Percentiles rank a stretch among this genome's conserved stretches.
These are phyloP conservation scores for Chaetogeoica ovagalla DNA, from an alignment of 2,888 invertebrate species.

Conservation along the genomic window DNA sequence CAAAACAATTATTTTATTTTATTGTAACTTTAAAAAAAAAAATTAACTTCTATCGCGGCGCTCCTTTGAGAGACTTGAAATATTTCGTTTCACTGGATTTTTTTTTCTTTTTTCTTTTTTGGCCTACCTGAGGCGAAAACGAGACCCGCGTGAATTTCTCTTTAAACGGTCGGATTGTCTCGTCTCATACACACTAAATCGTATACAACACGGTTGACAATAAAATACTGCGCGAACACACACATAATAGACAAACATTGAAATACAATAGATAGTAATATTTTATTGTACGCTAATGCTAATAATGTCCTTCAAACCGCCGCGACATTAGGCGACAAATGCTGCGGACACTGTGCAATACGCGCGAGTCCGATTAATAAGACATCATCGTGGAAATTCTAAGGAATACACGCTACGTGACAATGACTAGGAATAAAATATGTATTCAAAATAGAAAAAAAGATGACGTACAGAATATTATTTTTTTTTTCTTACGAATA, in stretches of 20 bases:
- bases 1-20: no score
- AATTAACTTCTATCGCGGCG: no score
- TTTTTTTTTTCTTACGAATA: neutral
- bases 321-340: neutral
- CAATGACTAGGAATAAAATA: neutral
- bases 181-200: no score
- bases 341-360: neutral
- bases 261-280: constrained; percentile 16
- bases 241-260: constrained; percentile 1
- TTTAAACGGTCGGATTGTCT: no score
- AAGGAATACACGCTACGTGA: neutral
- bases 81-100: no score
- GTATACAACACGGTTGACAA: no score
- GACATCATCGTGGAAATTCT: constrained; percentile 4
- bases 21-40: no score
- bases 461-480: neutral
- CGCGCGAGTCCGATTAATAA: constrained; percentile 10
- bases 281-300: constrained; percentile 20
- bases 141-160: no score
- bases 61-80: no score
- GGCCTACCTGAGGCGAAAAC: no score
- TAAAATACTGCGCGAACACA: neutral
- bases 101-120: no score
- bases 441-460: constrained; percentile 7
- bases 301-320: constrained; percentile 26